Evolutionary conservation across 2,888 invertebrate genomes (phyloP), one percentile per base, ranked within the genome.

Genomic region (Perithous albicinctus): DNA sequence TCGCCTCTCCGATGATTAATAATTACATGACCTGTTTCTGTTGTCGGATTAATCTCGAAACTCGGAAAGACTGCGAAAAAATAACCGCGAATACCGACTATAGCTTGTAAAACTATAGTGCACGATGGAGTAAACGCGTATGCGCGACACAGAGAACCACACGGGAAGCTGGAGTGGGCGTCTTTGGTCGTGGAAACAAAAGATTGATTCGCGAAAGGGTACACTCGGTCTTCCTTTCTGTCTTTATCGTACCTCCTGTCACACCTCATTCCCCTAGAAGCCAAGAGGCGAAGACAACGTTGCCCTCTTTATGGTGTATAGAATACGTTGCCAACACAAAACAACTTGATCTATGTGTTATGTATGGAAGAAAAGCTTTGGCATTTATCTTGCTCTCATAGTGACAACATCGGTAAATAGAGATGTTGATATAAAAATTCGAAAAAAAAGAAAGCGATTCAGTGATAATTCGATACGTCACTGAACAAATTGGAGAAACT

Each of bases 121-220:
- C n/a, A n/a, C n/a, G n/a, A n/a, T n/a, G n/a, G n/a, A n/a, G n/a
- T n/a, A n/a, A n/a, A n/a, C n/a, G n/a, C n/a, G n/a, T n/a, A 29
- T 5, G 29, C 29, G 29, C 29, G 29, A 29, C 29, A 5, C 29
- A 29, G 29, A 5, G 29, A 5, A 29, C 5, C 2, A 2, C 2
- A 5, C 29, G 29, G 3, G 2, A 29, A 29, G 5, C 29, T 5
- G 29, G 2, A 29, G 29, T 5, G n/a, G n/a, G 29, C 29, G 29
- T 5, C 29, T 29, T 29, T 5, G 18, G 18, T 18, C 23, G 69
- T 56, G 61, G 70, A 74, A 77, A 70, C 70, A 64, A 78, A 81
- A 81, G 74, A 81, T 81, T 81, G 81, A 81, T 78, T 81, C 74
- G 54, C 56, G 48, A 74, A 74, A 70, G 48, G 20, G 32, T 20